These are phyloP conservation scores for Caenorhabditis sp. DNA, from an alignment of 2,888 invertebrate genomes.

Conservation along the genomic window DNA sequence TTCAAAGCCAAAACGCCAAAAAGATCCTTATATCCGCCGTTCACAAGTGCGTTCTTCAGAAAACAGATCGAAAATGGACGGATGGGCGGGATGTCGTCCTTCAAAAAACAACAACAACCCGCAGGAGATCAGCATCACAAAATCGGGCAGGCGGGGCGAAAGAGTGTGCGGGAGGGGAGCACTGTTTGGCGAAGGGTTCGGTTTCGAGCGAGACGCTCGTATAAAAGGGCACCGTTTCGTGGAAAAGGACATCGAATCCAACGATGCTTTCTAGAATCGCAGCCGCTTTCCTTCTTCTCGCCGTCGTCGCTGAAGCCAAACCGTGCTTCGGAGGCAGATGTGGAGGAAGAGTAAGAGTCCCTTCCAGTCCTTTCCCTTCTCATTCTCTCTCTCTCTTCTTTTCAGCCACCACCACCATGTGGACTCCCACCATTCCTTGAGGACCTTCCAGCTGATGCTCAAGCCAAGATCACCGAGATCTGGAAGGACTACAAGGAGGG, in stretches of 20 bases:
- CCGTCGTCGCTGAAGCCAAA: slow-evolving; percentile 33
- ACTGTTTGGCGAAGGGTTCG: slow-evolving; percentile 55
- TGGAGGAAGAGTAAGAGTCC: slow-evolving; percentile 48
- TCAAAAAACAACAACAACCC: slow-evolving; percentile 42
- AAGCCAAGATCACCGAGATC: slow-evolving; percentile 54
- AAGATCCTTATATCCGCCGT: slow-evolving; percentile 22
- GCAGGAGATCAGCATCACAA: slow-evolving; percentile 41
- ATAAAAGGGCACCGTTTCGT: slow-evolving; percentile 22
- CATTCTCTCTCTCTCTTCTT: too few species aligned
- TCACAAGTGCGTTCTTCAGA: slow-evolving; percentile 8
- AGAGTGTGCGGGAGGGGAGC: slow-evolving; percentile 8
- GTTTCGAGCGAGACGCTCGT: slow-evolving; percentile 27
- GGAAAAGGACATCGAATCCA: slow-evolving; percentile 28
- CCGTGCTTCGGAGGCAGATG: slow-evolving; percentile 53
- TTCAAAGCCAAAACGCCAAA: slow-evolving; percentile 7
- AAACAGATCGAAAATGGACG: slow-evolving; percentile 24
- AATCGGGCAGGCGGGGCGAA: slow-evolving; percentile 1
- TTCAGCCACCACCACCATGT: slow-evolving; percentile 59
- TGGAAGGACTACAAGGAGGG: slow-evolving; percentile 69
- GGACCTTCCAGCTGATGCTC: slow-evolving; percentile 58
- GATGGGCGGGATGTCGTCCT: background rate
- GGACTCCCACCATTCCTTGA: slow-evolving; percentile 63
- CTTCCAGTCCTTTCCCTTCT: too few species aligned
- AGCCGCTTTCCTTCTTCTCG: slow-evolving; percentile 30
- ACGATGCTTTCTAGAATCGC: slow-evolving; percentile 39